Conservation (phyloP, 2,113 vertebrate genomes). For the Clupea harengus region DNA sequence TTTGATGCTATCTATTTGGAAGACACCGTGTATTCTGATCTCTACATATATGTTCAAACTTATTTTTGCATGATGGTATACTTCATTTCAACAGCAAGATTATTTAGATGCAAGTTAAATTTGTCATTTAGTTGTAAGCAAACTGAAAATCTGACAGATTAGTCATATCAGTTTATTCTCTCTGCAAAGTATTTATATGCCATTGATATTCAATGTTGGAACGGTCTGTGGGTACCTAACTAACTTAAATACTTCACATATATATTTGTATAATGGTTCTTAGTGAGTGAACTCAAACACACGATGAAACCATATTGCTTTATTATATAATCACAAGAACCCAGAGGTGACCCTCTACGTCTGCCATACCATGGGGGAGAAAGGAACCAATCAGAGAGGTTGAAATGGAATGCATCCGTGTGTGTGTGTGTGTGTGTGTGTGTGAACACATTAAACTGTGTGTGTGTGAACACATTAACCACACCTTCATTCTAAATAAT, state of each 20-base stretch:
- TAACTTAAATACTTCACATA: too few species aligned
- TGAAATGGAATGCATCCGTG: slow-evolving; percentile 4
- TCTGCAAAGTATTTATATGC: background rate
- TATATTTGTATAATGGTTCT: too few species aligned
- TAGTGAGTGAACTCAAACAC: background rate
- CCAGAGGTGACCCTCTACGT: background rate
- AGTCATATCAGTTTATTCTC: background rate
- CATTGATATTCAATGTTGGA: too few species aligned
- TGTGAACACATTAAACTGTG: background rate
- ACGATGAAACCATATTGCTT: slow-evolving; percentile 3
- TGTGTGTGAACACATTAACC: background rate
- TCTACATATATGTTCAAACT: too few species aligned
- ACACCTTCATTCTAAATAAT: background rate
- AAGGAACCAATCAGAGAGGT: background rate
- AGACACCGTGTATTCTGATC: too few species aligned
- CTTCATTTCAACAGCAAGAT: too few species aligned
- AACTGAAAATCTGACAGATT: background rate
- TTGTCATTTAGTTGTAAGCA: background rate
- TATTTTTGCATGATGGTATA: too few species aligned
- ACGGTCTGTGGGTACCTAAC: too few species aligned
- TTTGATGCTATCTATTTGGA: background rate
- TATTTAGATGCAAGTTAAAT: too few species aligned
- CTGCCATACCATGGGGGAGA: background rate
- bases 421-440: slow-evolving; percentile 6
- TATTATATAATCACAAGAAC: background rate